These are phyloP conservation scores for Pagrus major DNA, from an alignment of 2,113 vertebrate species.

Conservation along the genomic window DNA sequence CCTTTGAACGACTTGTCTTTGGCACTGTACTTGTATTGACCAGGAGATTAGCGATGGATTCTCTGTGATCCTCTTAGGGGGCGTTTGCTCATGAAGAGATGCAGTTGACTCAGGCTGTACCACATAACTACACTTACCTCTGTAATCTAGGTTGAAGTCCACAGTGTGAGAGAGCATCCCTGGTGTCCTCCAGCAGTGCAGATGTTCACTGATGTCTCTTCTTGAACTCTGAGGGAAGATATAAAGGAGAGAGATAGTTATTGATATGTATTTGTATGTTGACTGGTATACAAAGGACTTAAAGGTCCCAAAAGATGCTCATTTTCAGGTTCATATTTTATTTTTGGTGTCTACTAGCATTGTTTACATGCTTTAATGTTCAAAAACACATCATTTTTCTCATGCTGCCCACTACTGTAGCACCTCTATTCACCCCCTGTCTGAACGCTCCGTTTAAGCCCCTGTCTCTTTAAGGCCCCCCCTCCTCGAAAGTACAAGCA, in stretches of 20 bases:
- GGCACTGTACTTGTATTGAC: conserved; percentile 69
- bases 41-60: conserved; percentile 77
- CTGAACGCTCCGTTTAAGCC: too few relatives aligned
- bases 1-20: conserved; percentile 70
- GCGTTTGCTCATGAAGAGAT: conserved; percentile 61
- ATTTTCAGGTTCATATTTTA: too few relatives aligned
- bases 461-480: too few relatives aligned
- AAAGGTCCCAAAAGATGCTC: too few relatives aligned
- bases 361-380: too few relatives aligned
- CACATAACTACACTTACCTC: conserved; percentile 76
- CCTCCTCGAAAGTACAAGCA: too few relatives aligned
- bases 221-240: conserved; percentile 54
- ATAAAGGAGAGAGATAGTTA: conserved; percentile 3
- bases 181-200: conserved; percentile 60
- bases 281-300: too few relatives aligned
- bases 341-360: too few relatives aligned
- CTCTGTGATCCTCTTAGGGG: conserved; percentile 76
- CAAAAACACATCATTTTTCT: too few relatives aligned
- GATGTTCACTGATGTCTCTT: conserved; percentile 44
- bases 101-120: conserved; percentile 42
- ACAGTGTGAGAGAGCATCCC: conserved; percentile 73
- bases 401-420: too few relatives aligned
- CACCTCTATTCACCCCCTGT: too few relatives aligned
- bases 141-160: conserved; percentile 69
- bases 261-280: conserved; percentile 21